Percentiles rank a stretch among this genome's conserved stretches.
Conservation (phyloP, 2,888 invertebrate species). For the Spodoptera littoralis region DNA sequence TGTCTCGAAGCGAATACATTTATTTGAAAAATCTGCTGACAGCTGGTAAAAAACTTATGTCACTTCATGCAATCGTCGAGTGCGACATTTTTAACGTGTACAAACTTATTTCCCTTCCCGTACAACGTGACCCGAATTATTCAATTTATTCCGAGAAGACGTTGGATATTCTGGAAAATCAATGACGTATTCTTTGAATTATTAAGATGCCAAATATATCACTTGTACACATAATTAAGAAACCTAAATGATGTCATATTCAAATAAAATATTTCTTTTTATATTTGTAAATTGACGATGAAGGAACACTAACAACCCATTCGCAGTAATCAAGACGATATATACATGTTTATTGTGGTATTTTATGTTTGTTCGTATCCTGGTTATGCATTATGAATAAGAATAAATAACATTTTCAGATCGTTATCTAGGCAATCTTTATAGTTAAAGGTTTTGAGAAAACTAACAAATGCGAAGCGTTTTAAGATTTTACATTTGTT, state of each 20-base stretch:
- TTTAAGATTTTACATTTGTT: too few species aligned
- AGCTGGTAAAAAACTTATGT: constrained; percentile 51
- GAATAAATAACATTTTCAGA: too few species aligned
- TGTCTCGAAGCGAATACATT: constrained; percentile 31
- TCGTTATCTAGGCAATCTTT: too few species aligned
- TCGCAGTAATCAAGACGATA: constrained; percentile 21
- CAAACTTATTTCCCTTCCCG: constrained; percentile 54
- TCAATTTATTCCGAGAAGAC: constrained; percentile 49
- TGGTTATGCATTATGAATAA: not conserved
- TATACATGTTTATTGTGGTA: constrained; percentile 21
- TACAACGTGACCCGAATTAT: constrained; percentile 62
- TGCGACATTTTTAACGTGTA: constrained; percentile 48
- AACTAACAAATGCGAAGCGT: too few species aligned
- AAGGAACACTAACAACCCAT: constrained; percentile 42
- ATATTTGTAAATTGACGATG: constrained; percentile 35
- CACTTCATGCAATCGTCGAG: constrained; percentile 46
- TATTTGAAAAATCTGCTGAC: constrained; percentile 51
- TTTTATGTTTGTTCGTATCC: constrained; percentile 33
- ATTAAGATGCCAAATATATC: constrained; percentile 55
- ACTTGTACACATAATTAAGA: constrained; percentile 49
- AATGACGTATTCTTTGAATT: constrained; percentile 57
- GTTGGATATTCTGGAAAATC: constrained; percentile 56
- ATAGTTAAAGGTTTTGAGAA: too few species aligned
- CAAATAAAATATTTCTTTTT: constrained; percentile 43
- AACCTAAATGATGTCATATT: constrained; percentile 49